A percentile compares a stretch with the other conserved stretches of the same genome.
These are phyloP conservation scores for Cataglyphis cursor DNA, from an alignment of 2,888 invertebrate genomes.

Conservation along the genomic window DNA sequence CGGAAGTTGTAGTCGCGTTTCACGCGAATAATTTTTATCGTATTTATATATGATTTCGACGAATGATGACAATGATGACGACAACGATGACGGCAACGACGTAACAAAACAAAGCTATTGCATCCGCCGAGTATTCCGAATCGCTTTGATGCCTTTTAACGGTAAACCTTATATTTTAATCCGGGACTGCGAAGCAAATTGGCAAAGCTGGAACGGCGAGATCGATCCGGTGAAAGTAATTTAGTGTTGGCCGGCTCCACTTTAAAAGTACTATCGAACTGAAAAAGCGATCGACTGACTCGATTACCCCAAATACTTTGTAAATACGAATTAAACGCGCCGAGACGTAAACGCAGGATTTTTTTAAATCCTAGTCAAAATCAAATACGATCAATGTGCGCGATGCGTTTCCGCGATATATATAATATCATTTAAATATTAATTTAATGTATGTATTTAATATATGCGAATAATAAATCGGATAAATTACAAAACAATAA, in stretches of 20 bases:
- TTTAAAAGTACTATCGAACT: constrained; percentile 52
- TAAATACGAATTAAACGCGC: constrained; percentile 35
- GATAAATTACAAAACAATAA: constrained; percentile 1
- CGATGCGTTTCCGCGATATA: background rate
- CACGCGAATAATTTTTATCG: constrained; percentile 9
- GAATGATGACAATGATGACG: background rate
- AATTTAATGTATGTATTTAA: constrained; percentile 23
- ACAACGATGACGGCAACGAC: background rate
- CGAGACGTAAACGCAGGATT: constrained; percentile 26
- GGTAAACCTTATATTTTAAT: constrained; percentile 36
- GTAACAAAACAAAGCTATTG: background rate
- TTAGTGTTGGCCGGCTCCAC: constrained; percentile 29
- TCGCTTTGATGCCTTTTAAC: constrained; percentile 41
- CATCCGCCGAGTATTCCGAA: background rate
- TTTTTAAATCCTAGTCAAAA: background rate
- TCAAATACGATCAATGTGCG: constrained; percentile 11
- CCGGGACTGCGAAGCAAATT: constrained; percentile 47
- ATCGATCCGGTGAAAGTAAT: constrained; percentile 52
- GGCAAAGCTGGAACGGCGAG: constrained; percentile 27
- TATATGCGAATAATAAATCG: background rate
- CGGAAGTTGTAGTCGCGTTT: constrained; percentile 10
- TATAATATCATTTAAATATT: background rate
- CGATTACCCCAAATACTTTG: constrained; percentile 42
- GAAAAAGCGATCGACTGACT: constrained; percentile 43
- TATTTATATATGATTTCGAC: constrained; percentile 23